Conservation (phyloP, 2,113 vertebrate species). For the Butastur rufipennis region DNA sequence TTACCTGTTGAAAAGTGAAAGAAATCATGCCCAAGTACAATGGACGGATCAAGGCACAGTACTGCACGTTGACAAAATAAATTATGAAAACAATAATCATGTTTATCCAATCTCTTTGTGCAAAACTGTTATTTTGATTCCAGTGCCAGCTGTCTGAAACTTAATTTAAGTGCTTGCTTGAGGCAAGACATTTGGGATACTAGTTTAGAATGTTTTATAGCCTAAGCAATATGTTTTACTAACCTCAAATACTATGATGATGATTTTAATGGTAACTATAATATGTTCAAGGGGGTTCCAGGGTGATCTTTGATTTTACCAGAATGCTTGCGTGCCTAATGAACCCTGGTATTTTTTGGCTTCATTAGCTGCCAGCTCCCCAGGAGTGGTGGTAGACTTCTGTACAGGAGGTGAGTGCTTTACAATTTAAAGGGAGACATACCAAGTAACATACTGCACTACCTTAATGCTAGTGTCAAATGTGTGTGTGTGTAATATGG, state of each 20-base stretch:
- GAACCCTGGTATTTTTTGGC: slow-evolving; percentile 36
- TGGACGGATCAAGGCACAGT: slow-evolving; percentile 56
- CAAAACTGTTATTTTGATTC: slow-evolving; percentile 81
- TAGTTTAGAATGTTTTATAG: slow-evolving; percentile 86
- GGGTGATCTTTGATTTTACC: slow-evolving; percentile 69
- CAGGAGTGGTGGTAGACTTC: not conserved
- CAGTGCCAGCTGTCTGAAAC: slow-evolving; percentile 84
- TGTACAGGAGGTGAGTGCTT: not conserved
- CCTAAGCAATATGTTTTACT: slow-evolving; percentile 82
- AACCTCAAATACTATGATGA: slow-evolving; percentile 81
- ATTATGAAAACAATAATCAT: slow-evolving; percentile 85
- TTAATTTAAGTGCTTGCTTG: slow-evolving; percentile 85
- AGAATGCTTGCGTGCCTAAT: slow-evolving; percentile 14
- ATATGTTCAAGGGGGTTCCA: slow-evolving; percentile 70
- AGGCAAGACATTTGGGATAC: slow-evolving; percentile 84
- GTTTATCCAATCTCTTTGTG: slow-evolving; percentile 80
- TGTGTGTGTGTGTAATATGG: not conserved
- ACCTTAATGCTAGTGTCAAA: not conserved
- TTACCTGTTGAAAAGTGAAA: slow-evolving; percentile 76
- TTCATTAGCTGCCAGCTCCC: slow-evolving; percentile 12
- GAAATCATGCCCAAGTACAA: slow-evolving; percentile 29
- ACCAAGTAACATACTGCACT: not conserved
- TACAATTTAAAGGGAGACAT: not conserved
- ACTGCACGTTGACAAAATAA: slow-evolving; percentile 71
- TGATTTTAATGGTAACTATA: slow-evolving; percentile 78